Evolutionary conservation across 2,113 vertebrate species (phyloP), one percentile per base, ranked within the genome.

Genomic region (Petaurus breviceps): DNA sequence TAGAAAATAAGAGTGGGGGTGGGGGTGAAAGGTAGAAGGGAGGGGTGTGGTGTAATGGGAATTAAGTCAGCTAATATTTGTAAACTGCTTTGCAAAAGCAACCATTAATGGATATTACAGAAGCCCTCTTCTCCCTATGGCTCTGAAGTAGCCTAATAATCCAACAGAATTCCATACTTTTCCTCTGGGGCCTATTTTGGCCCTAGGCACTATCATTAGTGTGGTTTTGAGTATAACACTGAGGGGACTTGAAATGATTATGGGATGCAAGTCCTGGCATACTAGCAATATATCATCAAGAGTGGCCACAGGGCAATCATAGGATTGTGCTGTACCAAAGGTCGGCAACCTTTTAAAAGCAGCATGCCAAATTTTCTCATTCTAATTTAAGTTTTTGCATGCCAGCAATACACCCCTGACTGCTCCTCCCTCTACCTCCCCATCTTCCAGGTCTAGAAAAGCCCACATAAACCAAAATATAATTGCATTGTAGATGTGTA

Each of bases 71-170:
- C 96, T 94, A 91, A 96, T 96, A 93, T 97, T 95, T 96, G 94
- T 94, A 92, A 95, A 97, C 97, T 96, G 94, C 97, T 97, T 90
- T 91, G 94, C 96, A 97, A 96, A 97, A 55, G 49, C 97, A 97
- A 97, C 96, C 95, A 91, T 57, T 97, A 97, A 98, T 96, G 97
- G 84, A 50, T 97, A 97, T 97, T 97, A 97, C 97, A 98, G 97
- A 96, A 98, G 96, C 90, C 95, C 61, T 94, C 95, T 91, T 95
- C 57, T 57, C 51, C 68, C 68, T 8, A 16, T 8, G n/a, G n/a
- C 68, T 84, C 68, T 77, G 68, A 77, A 77, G 37, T 77, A 77
- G 61, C 31, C 68, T 77, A 43, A 84, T 23, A 43, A 84, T 22
- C 19, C 68, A 84, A 43, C 19, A 1, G 7, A n/a, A 43, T 84